These are phyloP conservation scores for Streptopelia turtur DNA, from an alignment of 2,797 vertebrate species.

Conservation along the genomic window DNA sequence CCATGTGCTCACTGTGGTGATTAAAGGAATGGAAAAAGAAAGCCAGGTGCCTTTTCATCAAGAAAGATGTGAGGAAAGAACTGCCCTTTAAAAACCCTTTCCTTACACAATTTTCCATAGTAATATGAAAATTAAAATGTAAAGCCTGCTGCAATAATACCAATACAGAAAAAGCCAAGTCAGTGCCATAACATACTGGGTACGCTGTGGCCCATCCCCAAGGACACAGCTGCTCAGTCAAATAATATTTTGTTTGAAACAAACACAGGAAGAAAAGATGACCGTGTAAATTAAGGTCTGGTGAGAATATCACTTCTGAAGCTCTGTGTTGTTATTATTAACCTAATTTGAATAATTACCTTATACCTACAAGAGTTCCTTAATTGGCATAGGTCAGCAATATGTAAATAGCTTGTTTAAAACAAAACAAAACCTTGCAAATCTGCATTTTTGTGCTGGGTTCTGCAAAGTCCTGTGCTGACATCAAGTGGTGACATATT, in stretches of 20 bases:
- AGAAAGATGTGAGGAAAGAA: not conserved
- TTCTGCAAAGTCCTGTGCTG: conserved; percentile 42
- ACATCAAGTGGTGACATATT: conserved; percentile 53
- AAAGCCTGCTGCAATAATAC: not conserved
- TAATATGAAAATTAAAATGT: not conserved
- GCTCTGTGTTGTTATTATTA: not conserved
- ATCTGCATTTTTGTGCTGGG: not conserved
- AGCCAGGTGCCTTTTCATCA: not conserved
- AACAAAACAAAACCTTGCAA: not conserved
- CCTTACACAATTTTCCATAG: not conserved
- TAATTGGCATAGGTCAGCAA: not conserved
- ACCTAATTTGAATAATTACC: not conserved
- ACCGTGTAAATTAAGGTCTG: not conserved
- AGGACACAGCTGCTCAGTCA: not conserved
- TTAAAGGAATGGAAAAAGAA: not conserved
- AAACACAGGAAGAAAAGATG: not conserved
- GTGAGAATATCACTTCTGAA: not conserved
- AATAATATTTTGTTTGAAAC: not conserved
- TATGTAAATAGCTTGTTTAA: not conserved
- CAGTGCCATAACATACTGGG: fast-evolving
- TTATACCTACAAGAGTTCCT: not conserved
- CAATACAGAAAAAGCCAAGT: not conserved
- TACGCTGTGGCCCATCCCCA: not conserved
- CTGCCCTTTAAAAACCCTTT: not conserved
- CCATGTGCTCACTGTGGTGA: fast-evolving